phyloP scores from a whole-genome alignment of 1,140 invertebrate genomes.

The Pygmarrhopalites habei region DNA sequence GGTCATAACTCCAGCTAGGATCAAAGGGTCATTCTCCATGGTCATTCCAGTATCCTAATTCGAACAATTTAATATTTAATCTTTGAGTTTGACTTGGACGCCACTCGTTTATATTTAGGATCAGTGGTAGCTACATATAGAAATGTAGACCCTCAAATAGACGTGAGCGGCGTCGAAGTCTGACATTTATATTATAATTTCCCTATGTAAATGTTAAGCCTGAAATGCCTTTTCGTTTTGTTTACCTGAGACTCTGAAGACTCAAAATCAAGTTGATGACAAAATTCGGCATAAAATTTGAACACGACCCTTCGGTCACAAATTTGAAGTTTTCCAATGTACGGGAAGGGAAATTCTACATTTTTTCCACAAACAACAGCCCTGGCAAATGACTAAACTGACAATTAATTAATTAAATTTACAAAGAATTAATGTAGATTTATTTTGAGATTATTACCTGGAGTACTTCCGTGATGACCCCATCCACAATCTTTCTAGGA shows the following conservation, averaged over 20 bases:
- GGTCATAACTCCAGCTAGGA: slow-evolving; percentile 22
- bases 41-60: too few relatives aligned
- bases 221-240: background rate
- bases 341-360: slow-evolving; percentile 28
- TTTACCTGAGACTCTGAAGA: background rate
- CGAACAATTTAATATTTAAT: too few relatives aligned
- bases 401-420: background rate
- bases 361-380: slow-evolving; percentile 23
- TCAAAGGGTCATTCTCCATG: slow-evolving; percentile 1
- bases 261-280: slow-evolving; percentile 11
- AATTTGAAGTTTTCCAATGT: slow-evolving; percentile 29
- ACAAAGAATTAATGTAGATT: background rate
- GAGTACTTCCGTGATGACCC: slow-evolving; percentile 24
- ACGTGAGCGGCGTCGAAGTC: too few relatives aligned
- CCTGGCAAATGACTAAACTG: slow-evolving; percentile 22
- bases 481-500: slow-evolving; percentile 16
- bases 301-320: slow-evolving; percentile 2
- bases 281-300: slow-evolving; percentile 26
- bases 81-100: too few relatives aligned
- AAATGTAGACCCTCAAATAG: too few relatives aligned
- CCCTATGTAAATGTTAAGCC: too few relatives aligned
- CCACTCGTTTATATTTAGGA: too few relatives aligned
- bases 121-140: too few relatives aligned
- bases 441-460: background rate
- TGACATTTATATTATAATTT: too few relatives aligned